Conservation (phyloP, 1,140 invertebrate genomes). For the Kradibia gibbosae region DNA sequence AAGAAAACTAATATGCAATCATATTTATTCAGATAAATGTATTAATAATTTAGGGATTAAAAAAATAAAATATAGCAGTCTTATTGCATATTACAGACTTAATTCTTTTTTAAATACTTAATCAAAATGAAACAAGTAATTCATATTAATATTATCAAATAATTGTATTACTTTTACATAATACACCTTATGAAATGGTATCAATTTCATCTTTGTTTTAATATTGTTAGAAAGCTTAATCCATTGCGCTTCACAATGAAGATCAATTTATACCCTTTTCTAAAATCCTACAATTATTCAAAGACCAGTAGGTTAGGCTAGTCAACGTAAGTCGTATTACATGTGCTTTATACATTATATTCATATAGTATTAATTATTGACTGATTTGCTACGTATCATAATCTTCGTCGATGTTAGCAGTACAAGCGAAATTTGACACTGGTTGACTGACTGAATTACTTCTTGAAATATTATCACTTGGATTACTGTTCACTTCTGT, state of each 20-base stretch:
- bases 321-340: conserved; percentile 24
- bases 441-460: conserved; percentile 56
- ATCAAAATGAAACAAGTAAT: conserved; percentile 33
- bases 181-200: conserved; percentile 22
- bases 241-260: conserved; percentile 44
- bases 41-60: conserved; percentile 49
- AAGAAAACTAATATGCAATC: conserved; percentile 42
- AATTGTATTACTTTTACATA: conserved; percentile 36
- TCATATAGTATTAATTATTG: conserved; percentile 39
- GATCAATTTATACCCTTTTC: conserved; percentile 41
- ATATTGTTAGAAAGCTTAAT: conserved; percentile 31
- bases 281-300: conserved; percentile 41
- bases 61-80: conserved; percentile 51
- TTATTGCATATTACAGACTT: conserved; percentile 48
- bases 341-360: conserved; percentile 41
- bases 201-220: conserved; percentile 31
- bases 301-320: conserved; percentile 44
- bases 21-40: conserved; percentile 44
- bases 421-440: conserved; percentile 65
- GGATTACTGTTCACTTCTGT: conserved; percentile 67
- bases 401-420: conserved; percentile 70
- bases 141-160: conserved; percentile 35
- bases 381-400: conserved; percentile 67
- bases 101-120: conserved; percentile 47
- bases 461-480: conserved; percentile 53